Evolutionary conservation across 1,140 invertebrate species (phyloP).

Genomic region (Drosophila punjabiensis): DNA sequence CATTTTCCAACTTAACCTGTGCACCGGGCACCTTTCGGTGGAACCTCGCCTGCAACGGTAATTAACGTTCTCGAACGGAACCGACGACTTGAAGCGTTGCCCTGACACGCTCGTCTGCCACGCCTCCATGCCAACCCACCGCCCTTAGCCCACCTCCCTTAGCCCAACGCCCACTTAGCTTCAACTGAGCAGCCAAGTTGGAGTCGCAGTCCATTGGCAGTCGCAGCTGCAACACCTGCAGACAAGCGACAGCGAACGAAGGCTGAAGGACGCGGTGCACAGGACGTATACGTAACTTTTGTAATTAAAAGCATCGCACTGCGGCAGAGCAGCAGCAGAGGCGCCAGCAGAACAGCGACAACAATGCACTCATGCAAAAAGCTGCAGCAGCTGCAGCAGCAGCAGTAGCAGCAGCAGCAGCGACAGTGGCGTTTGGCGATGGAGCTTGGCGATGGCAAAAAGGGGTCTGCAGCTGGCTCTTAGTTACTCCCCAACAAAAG

Average conservation of each 20-base stretch:
- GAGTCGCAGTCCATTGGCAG: slow-evolving; percentile 57
- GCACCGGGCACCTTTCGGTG: slow-evolving; percentile 19
- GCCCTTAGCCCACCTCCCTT: background rate
- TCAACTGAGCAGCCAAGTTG: slow-evolving; percentile 34
- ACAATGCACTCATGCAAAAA: slow-evolving; percentile 73
- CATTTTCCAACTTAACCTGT: slow-evolving; percentile 20
- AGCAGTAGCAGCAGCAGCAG: background rate
- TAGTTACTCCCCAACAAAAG: slow-evolving; percentile 44
- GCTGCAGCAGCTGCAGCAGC: slow-evolving; percentile 47
- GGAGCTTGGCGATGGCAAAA: slow-evolving; percentile 25
- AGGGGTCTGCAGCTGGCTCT: slow-evolving; percentile 53
- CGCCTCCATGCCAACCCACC: background rate
- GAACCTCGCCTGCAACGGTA: slow-evolving; percentile 61
- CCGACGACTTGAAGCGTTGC: slow-evolving; percentile 74
- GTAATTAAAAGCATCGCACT: slow-evolving; percentile 80
- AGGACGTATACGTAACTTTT: slow-evolving; percentile 81
- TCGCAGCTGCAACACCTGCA: slow-evolving; percentile 78
- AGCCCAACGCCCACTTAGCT: slow-evolving; percentile 7
- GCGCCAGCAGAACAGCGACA: slow-evolving; percentile 27
- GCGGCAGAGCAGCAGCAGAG: slow-evolving; percentile 61
- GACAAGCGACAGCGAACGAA: slow-evolving; percentile 47
- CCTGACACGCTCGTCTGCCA: slow-evolving; percentile 44
- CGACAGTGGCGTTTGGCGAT: no score
- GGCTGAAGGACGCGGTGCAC: slow-evolving; percentile 44
- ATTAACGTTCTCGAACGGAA: slow-evolving; percentile 82